Percentiles rank a stretch among this genome's conserved stretches.
phyloP scores from a whole-genome alignment of 1,140 invertebrate genomes.

The Amphibalanus amphitrite region DNA sequence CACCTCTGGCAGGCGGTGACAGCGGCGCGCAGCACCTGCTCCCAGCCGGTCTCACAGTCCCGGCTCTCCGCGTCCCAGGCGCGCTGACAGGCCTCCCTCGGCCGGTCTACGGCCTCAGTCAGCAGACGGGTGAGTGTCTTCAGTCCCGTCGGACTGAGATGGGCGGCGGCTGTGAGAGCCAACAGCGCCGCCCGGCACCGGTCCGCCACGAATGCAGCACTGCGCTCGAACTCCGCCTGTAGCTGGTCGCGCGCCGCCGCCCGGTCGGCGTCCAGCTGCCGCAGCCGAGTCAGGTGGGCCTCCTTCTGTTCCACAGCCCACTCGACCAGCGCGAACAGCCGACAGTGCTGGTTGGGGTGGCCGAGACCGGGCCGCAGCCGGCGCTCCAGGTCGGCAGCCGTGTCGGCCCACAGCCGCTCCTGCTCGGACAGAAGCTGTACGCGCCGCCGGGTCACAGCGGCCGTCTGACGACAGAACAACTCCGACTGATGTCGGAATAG shows the following conservation, averaged over 20 bases:
- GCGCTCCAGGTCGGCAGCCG: background rate
- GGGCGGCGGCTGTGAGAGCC: background rate
- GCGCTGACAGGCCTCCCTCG: background rate
- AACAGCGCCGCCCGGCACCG: background rate
- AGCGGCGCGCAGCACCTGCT: no score
- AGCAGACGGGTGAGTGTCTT: background rate
- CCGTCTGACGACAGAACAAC: background rate
- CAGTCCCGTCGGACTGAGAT: background rate
- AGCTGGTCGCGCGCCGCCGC: background rate
- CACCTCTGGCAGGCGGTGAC: background rate
- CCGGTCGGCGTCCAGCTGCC: background rate
- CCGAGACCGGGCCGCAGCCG: background rate
- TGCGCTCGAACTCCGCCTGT: background rate
- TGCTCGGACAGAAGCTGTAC: background rate
- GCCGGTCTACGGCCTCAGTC: background rate
- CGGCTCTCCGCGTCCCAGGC: background rate
- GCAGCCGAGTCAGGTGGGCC: background rate
- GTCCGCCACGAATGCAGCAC: background rate
- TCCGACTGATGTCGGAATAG: background rate
- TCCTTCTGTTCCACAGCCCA: background rate
- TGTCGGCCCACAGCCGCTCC: background rate
- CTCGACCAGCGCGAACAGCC: background rate
- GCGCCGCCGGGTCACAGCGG: background rate
- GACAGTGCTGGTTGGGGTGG: background rate
- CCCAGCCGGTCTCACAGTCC: background rate